A percentile compares a stretch with the other conserved stretches of the same genome.
Conservation (phyloP, 2,888 invertebrate species). For the Synanthedon vespiformis region DNA sequence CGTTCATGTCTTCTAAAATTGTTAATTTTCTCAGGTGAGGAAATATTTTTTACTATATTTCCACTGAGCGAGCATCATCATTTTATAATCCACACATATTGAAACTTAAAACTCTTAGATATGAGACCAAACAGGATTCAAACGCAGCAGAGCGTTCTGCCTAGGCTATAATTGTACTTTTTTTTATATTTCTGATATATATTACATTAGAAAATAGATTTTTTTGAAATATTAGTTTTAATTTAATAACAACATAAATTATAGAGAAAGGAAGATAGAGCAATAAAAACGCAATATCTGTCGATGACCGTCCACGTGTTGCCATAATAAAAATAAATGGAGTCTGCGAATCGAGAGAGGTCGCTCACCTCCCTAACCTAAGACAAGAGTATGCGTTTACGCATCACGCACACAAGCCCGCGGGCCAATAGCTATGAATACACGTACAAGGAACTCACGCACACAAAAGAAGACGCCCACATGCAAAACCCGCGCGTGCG, state of each 20-base stretch:
- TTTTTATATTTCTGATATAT: too few species aligned
- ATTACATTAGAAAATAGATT: background rate
- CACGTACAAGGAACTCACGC: slow-evolving; percentile 26
- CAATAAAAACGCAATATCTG: slow-evolving; percentile 48
- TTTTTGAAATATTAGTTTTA: background rate
- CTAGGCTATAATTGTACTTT: too few species aligned
- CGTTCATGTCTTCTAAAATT: too few species aligned
- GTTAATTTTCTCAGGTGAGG: too few species aligned
- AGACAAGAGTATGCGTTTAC: slow-evolving; percentile 61
- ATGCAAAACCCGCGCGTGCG: slow-evolving; percentile 48
- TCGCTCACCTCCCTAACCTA: slow-evolving; percentile 71
- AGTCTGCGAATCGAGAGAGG: slow-evolving; percentile 59
- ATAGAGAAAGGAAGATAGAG: slow-evolving; percentile 41
- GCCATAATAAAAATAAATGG: slow-evolving; percentile 67
- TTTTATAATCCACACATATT: too few species aligned
- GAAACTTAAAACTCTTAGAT: too few species aligned
- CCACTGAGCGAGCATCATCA: too few species aligned
- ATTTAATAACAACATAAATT: background rate
- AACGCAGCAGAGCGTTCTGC: too few species aligned
- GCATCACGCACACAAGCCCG: slow-evolving; percentile 40
- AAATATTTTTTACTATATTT: too few species aligned
- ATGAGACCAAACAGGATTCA: too few species aligned
- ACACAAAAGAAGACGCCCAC: slow-evolving; percentile 27
- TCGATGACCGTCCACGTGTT: slow-evolving; percentile 48
- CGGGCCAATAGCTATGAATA: slow-evolving; percentile 32